Base-by-base conservation (phyloP, 2,888 invertebrate species). In the Litoditis marina region DNA sequence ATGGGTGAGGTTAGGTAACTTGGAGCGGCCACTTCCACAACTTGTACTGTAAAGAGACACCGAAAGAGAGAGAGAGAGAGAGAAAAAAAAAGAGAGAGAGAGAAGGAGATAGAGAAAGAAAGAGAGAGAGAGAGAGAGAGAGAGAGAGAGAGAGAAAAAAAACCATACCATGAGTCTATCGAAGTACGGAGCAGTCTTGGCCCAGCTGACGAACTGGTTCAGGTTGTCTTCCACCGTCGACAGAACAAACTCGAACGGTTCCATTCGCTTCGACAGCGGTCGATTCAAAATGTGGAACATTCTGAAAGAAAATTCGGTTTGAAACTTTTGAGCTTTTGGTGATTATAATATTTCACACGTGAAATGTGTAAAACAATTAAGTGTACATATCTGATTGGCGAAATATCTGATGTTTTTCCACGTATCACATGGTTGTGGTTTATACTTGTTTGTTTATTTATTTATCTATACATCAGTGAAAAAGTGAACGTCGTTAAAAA, bases 141-240 rank as follows among this genome's bases (percentile, higher is more conserved):
- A 52, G 13, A 52, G 25, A 52, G 53, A 27, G 36, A n/a, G 46
- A 57, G 32, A 34, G 28, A 28, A 28, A 49, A 61, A 27, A 22
- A 27, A 56, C 28, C 44, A 47, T 7, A 56, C 44, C 28, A 46
- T 27, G 27, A 42, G 54, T 47, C 71, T 65, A 39, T 59, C 63
- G 66, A 81, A 81, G 54, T 67, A 71, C n/a, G 68, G 69, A 28
- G 74, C 69, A 7, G 46, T 50, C 42, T 69, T 71, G 31, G 78
- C 74, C 81, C 81, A 81, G 1, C 44, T 28, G 22, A 81, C 68
- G 13, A 76, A 62, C 7, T 68, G 59, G 28, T 73, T 69, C 57
- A 80, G 44, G 54, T 77, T 69, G 39, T 76, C 65, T 30, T 77
- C 76, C 8, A 72, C 75, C 1, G 69, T 67, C 42, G 55, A 39